A percentile compares a stretch with the other conserved stretches of the same genome.
phyloP scores from a whole-genome alignment of 2,797 vertebrate genomes.

The Cryptoprocta ferox region DNA sequence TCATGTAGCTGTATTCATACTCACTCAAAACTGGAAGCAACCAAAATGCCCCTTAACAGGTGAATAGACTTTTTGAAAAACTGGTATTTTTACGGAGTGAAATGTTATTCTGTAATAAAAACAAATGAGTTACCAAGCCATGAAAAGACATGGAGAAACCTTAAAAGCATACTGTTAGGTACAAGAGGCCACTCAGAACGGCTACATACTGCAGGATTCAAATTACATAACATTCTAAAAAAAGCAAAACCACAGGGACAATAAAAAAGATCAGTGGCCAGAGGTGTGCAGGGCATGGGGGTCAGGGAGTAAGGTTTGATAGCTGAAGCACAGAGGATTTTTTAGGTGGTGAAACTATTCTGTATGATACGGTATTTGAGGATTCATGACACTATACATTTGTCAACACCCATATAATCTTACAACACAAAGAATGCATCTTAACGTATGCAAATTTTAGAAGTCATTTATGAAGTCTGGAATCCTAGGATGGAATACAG shows the following conservation, averaged over 20 bases:
- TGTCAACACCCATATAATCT: not conserved
- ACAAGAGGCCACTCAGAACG: not conserved
- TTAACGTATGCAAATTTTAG: not conserved
- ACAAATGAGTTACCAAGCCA: not conserved
- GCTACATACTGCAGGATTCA: not conserved
- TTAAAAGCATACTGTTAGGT: not conserved
- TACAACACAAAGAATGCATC: not conserved
- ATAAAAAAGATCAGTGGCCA: not conserved
- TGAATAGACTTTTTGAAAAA: not conserved
- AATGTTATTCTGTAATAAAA: not conserved
- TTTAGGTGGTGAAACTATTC: not conserved
- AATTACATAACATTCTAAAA: not conserved
- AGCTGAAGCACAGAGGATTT: not conserved
- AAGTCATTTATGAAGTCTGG: not conserved
- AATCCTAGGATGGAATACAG: not conserved
- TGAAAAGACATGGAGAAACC: not conserved
- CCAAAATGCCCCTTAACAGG: not conserved
- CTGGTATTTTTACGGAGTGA: not conserved
- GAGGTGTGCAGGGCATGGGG: not conserved
- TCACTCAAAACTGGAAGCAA: not conserved
- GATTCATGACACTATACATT: not conserved
- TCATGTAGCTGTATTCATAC: not conserved
- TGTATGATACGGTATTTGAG: not conserved
- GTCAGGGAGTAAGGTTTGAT: not conserved
- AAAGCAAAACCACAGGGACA: not conserved